A percentile compares a stretch with the other conserved stretches of the same genome.
These are phyloP conservation scores for Halcyon badia DNA, from an alignment of 2,797 vertebrate genomes.

Conservation along the genomic window DNA sequence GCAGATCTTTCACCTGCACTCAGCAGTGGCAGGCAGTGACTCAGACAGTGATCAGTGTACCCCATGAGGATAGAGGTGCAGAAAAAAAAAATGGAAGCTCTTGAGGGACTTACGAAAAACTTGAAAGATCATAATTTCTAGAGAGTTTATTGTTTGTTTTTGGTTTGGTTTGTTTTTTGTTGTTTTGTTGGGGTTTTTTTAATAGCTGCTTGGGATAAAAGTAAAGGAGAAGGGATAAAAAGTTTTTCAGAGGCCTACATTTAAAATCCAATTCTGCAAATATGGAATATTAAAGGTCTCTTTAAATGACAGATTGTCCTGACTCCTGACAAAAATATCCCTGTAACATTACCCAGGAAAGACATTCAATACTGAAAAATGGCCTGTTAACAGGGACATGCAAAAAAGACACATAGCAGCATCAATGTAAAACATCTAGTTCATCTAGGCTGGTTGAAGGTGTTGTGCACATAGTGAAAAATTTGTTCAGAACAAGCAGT, in stretches of 20 bases:
- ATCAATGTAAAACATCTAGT: not conserved
- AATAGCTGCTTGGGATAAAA: not conserved
- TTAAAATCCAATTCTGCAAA: not conserved
- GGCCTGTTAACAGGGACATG: not conserved
- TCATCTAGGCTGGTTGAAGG: not conserved
- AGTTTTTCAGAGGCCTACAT: not conserved
- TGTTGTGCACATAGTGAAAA: not conserved
- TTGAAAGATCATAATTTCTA: not conserved
- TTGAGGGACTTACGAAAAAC: not conserved
- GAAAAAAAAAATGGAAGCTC: not conserved
- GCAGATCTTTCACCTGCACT: not conserved
- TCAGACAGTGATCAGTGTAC: not conserved
- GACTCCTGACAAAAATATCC: not conserved
- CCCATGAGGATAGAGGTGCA: not conserved
- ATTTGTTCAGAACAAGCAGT: not conserved
- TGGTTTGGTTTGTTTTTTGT: no score
- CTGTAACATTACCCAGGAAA: not conserved
- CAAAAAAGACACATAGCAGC: not conserved
- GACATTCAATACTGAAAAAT: not conserved
- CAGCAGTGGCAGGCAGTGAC: not conserved
- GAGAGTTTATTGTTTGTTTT: not conserved
- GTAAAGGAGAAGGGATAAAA: not conserved
- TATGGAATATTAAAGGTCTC: not conserved
- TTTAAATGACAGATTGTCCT: not conserved
- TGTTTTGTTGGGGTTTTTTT: no score